Base-by-base conservation (phyloP, 2,888 invertebrate species). In the Tineola bisselliella region DNA sequence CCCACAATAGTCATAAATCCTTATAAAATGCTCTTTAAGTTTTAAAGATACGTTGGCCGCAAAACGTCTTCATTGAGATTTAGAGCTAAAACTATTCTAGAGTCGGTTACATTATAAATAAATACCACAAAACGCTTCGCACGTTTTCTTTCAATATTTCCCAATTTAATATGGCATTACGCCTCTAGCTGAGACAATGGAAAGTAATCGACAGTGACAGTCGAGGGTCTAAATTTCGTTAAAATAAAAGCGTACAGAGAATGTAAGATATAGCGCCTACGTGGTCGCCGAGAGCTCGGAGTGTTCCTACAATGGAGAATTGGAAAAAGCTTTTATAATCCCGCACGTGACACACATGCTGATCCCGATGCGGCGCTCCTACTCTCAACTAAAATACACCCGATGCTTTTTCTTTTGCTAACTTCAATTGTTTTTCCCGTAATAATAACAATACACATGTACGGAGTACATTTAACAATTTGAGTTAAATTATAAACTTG, bases 291-390 rank as follows among this genome's bases (percentile, higher is more conserved):
- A 69, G 77, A 76, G 77, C 76, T 76, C 80, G 76, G 71, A 70
- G 78, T 74, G 77, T 79, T 79, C 72, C 76, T 75, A 79, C 84
- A 80, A 81, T 81, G 77, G 86, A 81, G 86, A 86, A 87, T 87
- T 86, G 86, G 87, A 87, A 87, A 87, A 87, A 84, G 86, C 86
- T 87, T 86, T 86, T 87, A 87, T 87, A 86, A 87, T 87, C 87
- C 84, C 71, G 77, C 70, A 78, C 87, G 87, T 86, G 87, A 84
- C 82, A 77, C 74, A 84, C 86, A 87, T 87, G 81, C 73, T 69
- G 75, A 80, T 81, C 43, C 43, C 59, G 12, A 59, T n/a, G 25
- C 38, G 59, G 31, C 59, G 59, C 59, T 31, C 6, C 38, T 17
- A 38, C 59, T 30, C 59, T 31, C 58, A 56, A 25, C 56, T 58